Evolutionary conservation across 1,140 invertebrate genomes (phyloP).

Genomic region (Diachasmimorpha longicaudata): DNA sequence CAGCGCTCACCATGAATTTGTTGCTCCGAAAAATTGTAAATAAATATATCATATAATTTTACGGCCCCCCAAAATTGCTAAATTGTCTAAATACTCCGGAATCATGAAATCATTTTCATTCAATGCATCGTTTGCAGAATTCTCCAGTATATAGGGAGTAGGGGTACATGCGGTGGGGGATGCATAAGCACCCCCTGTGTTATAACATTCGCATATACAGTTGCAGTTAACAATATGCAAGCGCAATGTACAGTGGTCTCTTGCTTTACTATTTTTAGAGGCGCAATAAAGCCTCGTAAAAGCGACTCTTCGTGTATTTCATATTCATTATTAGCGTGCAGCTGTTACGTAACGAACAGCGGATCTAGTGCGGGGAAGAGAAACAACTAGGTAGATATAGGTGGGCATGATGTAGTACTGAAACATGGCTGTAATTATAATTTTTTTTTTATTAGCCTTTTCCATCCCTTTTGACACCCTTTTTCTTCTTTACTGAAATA

Average conservation of each 20-base stretch:
- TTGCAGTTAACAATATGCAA: neutral
- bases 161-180: no score
- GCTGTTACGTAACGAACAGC: slow-evolving; percentile 39
- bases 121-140: no score
- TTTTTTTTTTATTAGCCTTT: neutral
- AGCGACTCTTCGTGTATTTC: slow-evolving; percentile 29
- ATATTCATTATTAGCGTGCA: slow-evolving; percentile 44
- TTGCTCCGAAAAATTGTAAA: no score
- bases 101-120: no score
- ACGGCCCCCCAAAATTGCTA: no score
- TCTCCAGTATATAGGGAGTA: no score
- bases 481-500: no score
- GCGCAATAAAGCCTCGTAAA: slow-evolving; percentile 32
- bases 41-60: no score
- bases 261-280: neutral
- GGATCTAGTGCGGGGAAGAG: neutral
- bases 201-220: neutral
- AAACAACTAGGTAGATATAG: neutral
- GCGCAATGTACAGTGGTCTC: neutral
- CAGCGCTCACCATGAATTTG: no score
- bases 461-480: no score
- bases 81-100: no score
- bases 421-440: neutral
- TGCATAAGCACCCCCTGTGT: no score
- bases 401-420: neutral